phyloP scores from a whole-genome alignment of 2,888 invertebrate genomes.

The Chromoteleia sp. region DNA sequence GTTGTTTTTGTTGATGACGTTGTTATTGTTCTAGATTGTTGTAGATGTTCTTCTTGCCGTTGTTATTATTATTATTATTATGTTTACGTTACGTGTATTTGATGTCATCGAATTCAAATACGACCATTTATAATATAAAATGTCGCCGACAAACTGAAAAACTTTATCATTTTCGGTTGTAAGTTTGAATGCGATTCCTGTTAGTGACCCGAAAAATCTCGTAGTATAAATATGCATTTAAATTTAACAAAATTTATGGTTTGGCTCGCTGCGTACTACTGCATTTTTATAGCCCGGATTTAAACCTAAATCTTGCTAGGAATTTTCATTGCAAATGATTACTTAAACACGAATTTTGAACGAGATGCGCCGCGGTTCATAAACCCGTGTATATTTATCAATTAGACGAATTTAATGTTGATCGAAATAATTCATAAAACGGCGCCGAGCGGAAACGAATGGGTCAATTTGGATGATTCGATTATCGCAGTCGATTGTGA shows the following conservation, averaged over 20 bases:
- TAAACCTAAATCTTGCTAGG: slow-evolving; percentile 5
- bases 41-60: too few relatives aligned
- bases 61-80: too few relatives aligned
- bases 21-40: not conserved
- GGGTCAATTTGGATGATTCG: slow-evolving; percentile 6
- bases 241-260: slow-evolving; percentile 32
- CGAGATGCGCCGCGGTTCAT: not conserved
- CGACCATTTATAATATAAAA: slow-evolving; percentile 1
- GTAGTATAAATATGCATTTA: slow-evolving; percentile 34
- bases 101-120: slow-evolving; percentile 1
- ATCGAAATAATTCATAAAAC: not conserved
- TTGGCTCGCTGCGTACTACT: slow-evolving; percentile 5
- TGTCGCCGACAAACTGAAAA: not conserved
- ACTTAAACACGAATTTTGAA: slow-evolving; percentile 8
- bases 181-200: slow-evolving; percentile 22
- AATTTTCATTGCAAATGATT: slow-evolving; percentile 30
- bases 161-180: slow-evolving; percentile 14
- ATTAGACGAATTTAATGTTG: slow-evolving; percentile 8
- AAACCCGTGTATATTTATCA: not conserved
- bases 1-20: too few relatives aligned
- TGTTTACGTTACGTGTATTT: slow-evolving; percentile 9
- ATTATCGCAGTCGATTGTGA: not conserved
- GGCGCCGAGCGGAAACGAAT: not conserved
- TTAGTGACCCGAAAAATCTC: slow-evolving; percentile 34
- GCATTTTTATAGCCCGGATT: slow-evolving; percentile 17